Percentiles rank a stretch among this genome's conserved stretches.
These are phyloP conservation scores for Hirundichthys speculiger DNA, from an alignment of 2,113 vertebrate species.

Conservation along the genomic window DNA sequence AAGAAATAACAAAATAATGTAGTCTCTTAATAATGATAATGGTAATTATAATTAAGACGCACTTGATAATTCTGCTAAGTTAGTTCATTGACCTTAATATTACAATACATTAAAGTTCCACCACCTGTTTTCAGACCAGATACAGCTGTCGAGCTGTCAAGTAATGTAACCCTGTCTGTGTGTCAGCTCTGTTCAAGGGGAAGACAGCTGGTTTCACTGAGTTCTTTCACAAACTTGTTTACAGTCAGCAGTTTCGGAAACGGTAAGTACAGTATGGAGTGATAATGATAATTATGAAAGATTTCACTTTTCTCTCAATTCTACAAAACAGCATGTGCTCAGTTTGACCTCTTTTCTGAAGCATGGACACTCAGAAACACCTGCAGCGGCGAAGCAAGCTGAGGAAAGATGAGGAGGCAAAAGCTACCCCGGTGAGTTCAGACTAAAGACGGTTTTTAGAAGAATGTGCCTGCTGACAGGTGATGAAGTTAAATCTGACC, in stretches of 20 bases:
- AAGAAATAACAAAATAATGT: background rate
- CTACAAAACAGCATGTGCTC: background rate
- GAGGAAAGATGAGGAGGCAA: constrained; percentile 25
- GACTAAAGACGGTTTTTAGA: background rate
- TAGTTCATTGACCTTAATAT: background rate
- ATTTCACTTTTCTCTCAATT: background rate
- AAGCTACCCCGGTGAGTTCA: constrained; percentile 45
- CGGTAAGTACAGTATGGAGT: constrained; percentile 74
- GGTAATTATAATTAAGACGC: no score
- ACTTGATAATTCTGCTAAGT: background rate
- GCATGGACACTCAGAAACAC: constrained; percentile 48
- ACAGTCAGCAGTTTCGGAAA: constrained; percentile 66
- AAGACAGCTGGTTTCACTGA: constrained; percentile 73
- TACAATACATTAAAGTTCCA: background rate
- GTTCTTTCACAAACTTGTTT: constrained; percentile 72
- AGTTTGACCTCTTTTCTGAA: constrained; percentile 21
- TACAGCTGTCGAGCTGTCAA: constrained; percentile 45
- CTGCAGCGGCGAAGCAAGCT: constrained; percentile 19
- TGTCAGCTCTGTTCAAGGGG: constrained; percentile 77
- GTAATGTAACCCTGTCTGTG: constrained; percentile 17
- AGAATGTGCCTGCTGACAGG: constrained; percentile 28
- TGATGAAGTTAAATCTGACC: constrained; percentile 47
- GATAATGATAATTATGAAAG: background rate
- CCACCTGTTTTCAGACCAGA: background rate
- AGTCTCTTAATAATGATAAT: background rate